phyloP scores from a whole-genome alignment of 1,140 invertebrate genomes.

The Proales similis region DNA sequence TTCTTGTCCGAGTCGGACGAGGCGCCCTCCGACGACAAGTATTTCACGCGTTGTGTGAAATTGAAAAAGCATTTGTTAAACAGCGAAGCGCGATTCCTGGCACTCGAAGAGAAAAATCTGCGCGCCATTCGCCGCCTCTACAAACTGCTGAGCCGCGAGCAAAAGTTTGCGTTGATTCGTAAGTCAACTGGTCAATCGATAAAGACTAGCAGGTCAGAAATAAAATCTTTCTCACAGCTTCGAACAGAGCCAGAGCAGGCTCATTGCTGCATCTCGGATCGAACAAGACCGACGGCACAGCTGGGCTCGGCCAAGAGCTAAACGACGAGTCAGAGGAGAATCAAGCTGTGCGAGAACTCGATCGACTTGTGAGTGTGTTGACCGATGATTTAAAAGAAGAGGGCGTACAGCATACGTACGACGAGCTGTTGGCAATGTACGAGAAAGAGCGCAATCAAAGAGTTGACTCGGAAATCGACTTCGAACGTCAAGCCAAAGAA shows the following conservation, averaged over 20 bases:
- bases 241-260: no score
- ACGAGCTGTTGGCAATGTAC: constrained; percentile 25
- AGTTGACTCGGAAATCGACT: constrained; percentile 3
- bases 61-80: constrained; percentile 20
- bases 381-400: no score
- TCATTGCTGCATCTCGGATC: no score
- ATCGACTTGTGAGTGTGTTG: no score
- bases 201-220: no score
- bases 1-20: constrained; percentile 1
- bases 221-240: no score
- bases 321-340: no score
- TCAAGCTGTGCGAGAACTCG: no score
- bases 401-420: constrained; percentile 32
- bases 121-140: constrained; percentile 25
- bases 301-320: no score
- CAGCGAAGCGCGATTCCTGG: constrained; percentile 17
- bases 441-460: constrained; percentile 17
- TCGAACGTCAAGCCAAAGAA: not conserved
- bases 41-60: constrained; percentile 32
- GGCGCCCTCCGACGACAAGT: constrained; percentile 1
- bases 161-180: constrained; percentile 28
- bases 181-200: not conserved
- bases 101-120: constrained; percentile 16
- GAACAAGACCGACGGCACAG: no score
- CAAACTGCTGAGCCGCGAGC: constrained; percentile 9